Evolutionary conservation across 2,797 vertebrate species (phyloP).

Genomic region (Zalophus californianus): DNA sequence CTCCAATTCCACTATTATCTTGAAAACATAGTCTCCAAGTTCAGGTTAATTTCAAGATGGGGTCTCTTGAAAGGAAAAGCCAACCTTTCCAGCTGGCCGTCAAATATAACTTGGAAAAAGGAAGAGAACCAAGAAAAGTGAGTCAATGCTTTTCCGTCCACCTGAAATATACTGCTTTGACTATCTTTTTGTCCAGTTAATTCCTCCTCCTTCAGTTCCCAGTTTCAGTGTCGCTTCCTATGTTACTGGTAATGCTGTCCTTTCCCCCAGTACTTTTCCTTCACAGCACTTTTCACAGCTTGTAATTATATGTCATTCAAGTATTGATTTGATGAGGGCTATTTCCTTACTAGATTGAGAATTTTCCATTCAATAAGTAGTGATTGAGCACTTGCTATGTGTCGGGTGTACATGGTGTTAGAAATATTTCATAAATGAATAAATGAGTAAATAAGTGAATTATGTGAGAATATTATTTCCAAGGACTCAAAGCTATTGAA

Average conservation of each 20-base stretch:
- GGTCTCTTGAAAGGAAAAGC: not conserved
- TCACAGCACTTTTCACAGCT: not conserved
- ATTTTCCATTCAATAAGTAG: not conserved
- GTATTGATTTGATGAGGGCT: not conserved
- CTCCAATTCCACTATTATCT: not conserved
- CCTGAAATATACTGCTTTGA: not conserved
- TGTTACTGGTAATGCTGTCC: not conserved
- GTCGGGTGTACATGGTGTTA: not conserved
- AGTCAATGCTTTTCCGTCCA: not conserved
- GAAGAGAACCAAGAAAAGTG: not conserved
- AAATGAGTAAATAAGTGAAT: not conserved
- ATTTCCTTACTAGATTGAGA: not conserved
- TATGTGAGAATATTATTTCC: not conserved
- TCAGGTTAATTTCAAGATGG: no score
- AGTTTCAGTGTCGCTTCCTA: not conserved
- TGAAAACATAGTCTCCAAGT: no score
- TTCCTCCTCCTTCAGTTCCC: not conserved
- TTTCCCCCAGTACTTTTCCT: not conserved
- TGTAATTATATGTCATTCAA: not conserved
- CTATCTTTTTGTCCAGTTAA: not conserved
- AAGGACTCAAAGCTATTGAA: not conserved
- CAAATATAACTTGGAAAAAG: not conserved
- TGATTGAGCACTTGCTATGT: not conserved
- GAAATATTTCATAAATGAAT: conserved; percentile 9
- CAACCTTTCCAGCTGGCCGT: not conserved